Conservation (phyloP, 2,888 invertebrate genomes). For the Trypoxylon attenuatum region DNA sequence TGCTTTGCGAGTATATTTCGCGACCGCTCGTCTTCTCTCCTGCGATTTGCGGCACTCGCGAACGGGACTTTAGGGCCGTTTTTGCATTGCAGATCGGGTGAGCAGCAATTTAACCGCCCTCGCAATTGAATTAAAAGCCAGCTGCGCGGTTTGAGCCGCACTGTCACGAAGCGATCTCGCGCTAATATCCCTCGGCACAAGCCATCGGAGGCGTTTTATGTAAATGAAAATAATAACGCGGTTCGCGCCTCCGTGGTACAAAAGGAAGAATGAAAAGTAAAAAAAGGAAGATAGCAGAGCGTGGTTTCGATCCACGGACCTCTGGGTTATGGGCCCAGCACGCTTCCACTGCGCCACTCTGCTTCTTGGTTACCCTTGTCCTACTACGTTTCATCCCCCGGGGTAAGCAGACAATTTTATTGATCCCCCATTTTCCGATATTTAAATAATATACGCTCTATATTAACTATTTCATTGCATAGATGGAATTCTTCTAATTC, state of each 20-base stretch:
- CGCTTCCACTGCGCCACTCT: conserved; percentile 90
- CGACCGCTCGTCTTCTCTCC: too few species aligned
- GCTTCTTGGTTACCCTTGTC: conserved; percentile 70
- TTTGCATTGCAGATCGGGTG: conserved; percentile 58
- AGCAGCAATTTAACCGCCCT: conserved; percentile 46
- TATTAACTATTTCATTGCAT: too few species aligned
- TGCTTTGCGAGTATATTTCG: conserved; percentile 46
- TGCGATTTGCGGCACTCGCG: too few species aligned
- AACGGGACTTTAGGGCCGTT: conserved; percentile 58
- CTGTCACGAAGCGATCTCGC: background rate
- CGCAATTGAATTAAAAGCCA: conserved; percentile 42
- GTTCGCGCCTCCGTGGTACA: too few species aligned
- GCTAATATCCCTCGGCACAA: too few species aligned
- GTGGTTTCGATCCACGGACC: conserved; percentile 94
- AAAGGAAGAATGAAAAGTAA: conserved; percentile 7
- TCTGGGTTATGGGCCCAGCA: conserved; percentile 93
- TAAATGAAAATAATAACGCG: background rate
- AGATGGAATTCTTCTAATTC: too few species aligned
- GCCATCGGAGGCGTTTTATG: too few species aligned
- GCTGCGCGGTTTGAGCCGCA: background rate
- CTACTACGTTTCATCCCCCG: too few species aligned
- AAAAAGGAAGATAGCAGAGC: conserved; percentile 79
- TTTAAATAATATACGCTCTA: background rate
- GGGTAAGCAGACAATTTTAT: too few species aligned
- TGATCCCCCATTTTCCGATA: background rate